Conservation (phyloP, 2,113 vertebrate genomes). For the Sterrhoptilus dennistouni region DNA sequence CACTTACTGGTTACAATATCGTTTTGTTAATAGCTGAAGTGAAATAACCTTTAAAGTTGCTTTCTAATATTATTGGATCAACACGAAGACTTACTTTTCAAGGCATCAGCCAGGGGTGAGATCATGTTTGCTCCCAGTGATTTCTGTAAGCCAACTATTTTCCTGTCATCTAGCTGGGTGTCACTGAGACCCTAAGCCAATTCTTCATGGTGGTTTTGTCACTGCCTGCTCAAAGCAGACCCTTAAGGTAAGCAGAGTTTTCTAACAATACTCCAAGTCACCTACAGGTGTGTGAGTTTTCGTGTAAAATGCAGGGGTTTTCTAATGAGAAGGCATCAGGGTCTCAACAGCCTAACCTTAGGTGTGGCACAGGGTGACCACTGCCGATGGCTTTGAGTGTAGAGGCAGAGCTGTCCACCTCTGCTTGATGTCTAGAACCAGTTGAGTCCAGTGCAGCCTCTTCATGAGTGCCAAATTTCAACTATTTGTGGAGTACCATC, state of each 20-base stretch:
- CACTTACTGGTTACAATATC: rapidly evolving
- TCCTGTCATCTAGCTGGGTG: background rate
- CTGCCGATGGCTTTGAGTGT: no score
- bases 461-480: background rate
- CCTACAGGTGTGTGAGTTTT: background rate
- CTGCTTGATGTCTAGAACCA: background rate
- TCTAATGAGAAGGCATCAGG: background rate
- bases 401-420: rapidly evolving
- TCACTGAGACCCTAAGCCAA: background rate
- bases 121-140: background rate
- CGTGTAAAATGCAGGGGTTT: background rate
- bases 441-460: background rate
- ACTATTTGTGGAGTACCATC: background rate
- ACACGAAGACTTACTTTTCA: background rate
- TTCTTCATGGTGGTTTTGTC: background rate
- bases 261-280: background rate
- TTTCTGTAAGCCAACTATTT: background rate
- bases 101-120: background rate
- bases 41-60: background rate
- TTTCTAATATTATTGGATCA: background rate
- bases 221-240: background rate
- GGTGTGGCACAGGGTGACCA: background rate
- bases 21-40: background rate
- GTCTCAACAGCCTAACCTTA: background rate
- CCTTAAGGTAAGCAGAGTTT: background rate